Percentiles rank a stretch among this genome's conserved stretches.
Conservation (phyloP, 1,140 invertebrate genomes). For the Ruditapes philippinarum region DNA sequence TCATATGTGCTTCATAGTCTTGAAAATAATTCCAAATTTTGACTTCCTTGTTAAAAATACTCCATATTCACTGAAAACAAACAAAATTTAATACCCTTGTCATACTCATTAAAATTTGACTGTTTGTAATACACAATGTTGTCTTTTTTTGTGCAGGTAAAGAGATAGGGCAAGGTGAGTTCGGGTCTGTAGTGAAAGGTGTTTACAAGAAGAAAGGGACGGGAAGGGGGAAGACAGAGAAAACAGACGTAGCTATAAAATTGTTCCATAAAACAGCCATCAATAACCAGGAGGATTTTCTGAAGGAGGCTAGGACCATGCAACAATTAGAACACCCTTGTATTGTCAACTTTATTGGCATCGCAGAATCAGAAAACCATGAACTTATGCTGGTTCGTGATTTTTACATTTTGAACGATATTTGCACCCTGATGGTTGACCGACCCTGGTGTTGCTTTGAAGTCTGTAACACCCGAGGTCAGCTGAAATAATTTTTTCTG, state of each 20-base stretch:
- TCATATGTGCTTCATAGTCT: too few species aligned
- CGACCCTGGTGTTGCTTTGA: too few species aligned
- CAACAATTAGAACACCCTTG: slow-evolving; percentile 94
- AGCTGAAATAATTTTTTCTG: too few species aligned
- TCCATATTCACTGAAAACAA: too few species aligned
- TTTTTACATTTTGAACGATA: too few species aligned
- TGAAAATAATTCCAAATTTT: too few species aligned
- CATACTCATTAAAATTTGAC: too few species aligned
- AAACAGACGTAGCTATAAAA: slow-evolving; percentile 93
- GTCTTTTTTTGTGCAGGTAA: slow-evolving; percentile 85
- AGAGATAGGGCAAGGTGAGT: slow-evolving; percentile 95
- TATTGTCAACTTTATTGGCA: slow-evolving; percentile 95
- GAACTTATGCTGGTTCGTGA: slow-evolving; percentile 91
- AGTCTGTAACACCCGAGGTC: too few species aligned
- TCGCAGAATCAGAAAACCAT: slow-evolving; percentile 90
- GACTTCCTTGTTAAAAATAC: too few species aligned
- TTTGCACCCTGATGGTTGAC: too few species aligned
- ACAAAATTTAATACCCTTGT: too few species aligned
- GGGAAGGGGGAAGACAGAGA: slow-evolving; percentile 64
- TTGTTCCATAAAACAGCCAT: slow-evolving; percentile 89
- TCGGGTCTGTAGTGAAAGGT: slow-evolving; percentile 94
- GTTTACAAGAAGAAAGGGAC: slow-evolving; percentile 86
- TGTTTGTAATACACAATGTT: too few species aligned
- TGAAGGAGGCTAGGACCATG: slow-evolving; percentile 96
- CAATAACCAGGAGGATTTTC: slow-evolving; percentile 74